A percentile compares a stretch with the other conserved stretches of the same genome.
phyloP scores from a whole-genome alignment of 2,113 vertebrate genomes.

The Falcunculus frontatus region DNA sequence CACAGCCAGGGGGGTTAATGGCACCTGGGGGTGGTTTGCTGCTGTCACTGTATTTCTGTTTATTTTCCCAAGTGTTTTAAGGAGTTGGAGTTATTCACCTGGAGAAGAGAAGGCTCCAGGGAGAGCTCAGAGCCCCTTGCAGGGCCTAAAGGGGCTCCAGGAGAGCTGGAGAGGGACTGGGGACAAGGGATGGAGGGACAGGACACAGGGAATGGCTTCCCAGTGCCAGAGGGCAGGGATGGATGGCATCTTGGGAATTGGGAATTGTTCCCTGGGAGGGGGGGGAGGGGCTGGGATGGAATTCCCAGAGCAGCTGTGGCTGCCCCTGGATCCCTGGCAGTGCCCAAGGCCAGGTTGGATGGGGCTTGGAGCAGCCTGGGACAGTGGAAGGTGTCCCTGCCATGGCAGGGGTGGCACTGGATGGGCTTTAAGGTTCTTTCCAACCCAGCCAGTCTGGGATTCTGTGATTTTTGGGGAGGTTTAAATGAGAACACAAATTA shows the following conservation, averaged over 20 bases:
- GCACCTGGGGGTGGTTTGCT: not conserved
- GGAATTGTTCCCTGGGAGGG: not conserved
- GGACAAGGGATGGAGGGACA: not conserved
- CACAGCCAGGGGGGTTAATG: rapidly evolving
- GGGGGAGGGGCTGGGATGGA: not conserved
- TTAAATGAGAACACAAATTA: not conserved
- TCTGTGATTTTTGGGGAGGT: not conserved
- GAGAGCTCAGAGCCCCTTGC: not conserved
- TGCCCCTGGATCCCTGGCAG: not conserved
- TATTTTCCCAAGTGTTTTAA: not conserved
- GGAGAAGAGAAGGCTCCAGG: not conserved
- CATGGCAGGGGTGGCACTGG: not conserved
- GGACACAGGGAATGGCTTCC: not conserved
- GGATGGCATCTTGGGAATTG: rapidly evolving
- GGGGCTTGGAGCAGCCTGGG: not conserved
- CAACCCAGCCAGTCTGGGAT: rapidly evolving
- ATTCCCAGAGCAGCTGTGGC: not conserved
- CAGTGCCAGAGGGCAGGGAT: rapidly evolving
- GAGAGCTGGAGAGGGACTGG: not conserved
- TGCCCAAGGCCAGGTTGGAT: not conserved
- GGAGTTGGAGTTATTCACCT: not conserved
- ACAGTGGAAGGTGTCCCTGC: not conserved
- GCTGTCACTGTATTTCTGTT: rapidly evolving
- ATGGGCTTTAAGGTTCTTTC: rapidly evolving
- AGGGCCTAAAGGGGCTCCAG: not conserved